phyloP scores from a whole-genome alignment of 2,113 vertebrate species.

The Emydocephalus ijimae region DNA sequence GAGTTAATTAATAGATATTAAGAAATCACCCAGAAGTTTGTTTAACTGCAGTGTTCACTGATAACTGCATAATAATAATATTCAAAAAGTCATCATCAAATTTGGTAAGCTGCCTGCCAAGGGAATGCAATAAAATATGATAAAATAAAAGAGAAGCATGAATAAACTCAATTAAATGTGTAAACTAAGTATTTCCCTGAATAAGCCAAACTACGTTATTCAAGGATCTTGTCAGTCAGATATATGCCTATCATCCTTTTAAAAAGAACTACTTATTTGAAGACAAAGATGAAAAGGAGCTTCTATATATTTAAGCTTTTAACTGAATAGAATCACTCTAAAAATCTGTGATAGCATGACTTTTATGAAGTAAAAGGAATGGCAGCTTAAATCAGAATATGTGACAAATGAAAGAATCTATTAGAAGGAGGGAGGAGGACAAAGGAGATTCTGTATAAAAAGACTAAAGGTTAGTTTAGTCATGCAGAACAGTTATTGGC shows the following conservation, averaged over 20 bases:
- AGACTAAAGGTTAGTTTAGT: neutral
- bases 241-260: neutral
- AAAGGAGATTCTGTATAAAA: neutral
- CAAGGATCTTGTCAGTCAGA: neutral
- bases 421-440: neutral
- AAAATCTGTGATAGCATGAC: neutral
- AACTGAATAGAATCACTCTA: neutral
- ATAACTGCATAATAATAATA: constrained; percentile 6
- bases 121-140: constrained; percentile 21
- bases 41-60: neutral
- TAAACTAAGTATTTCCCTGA: constrained; percentile 12
- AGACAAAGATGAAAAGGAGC: neutral
- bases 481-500: neutral
- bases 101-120: constrained; percentile 3
- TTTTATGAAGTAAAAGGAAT: neutral
- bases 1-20: constrained; percentile 8
- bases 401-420: neutral
- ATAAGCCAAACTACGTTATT: constrained; percentile 10
- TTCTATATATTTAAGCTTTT: neutral
- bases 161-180: constrained; percentile 26
- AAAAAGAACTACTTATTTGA: neutral
- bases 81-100: constrained; percentile 8
- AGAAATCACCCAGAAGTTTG: neutral
- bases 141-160: constrained; percentile 21
- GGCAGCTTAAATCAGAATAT: neutral